Conservation (phyloP, 2,888 invertebrate species). For the Andrena minutula region DNA sequence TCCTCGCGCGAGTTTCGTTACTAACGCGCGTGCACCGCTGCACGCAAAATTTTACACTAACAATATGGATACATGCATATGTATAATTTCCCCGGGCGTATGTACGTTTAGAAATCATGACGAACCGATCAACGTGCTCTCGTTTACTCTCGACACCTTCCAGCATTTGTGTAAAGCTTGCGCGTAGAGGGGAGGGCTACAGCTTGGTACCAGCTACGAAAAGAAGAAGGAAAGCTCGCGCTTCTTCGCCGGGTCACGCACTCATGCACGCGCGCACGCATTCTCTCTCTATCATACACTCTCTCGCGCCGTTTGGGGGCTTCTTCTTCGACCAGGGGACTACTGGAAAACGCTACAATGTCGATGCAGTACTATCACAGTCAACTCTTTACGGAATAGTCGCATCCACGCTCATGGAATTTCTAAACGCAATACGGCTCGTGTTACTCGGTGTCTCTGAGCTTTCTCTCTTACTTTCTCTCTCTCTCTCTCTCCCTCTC, state of each 20-base stretch:
- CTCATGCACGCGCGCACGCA: not conserved
- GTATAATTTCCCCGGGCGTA: conserved; percentile 57
- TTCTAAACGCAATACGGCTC: conserved; percentile 65
- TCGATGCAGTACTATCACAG: conserved; percentile 71
- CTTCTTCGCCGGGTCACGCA: conserved; percentile 7
- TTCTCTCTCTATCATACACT: not conserved
- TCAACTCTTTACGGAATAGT: conserved; percentile 60
- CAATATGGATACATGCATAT: conserved; percentile 55
- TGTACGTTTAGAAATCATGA: conserved; percentile 68
- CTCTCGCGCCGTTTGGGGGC: not conserved
- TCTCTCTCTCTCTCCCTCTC: not conserved
- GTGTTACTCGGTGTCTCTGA: conserved; percentile 30
- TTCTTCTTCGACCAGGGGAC: not conserved
- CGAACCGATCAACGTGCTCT: conserved; percentile 41
- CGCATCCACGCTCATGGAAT: conserved; percentile 60
- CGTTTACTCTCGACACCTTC: conserved; percentile 15
- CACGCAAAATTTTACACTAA: conserved; percentile 31
- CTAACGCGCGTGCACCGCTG: not conserved
- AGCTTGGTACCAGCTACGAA: conserved; percentile 2
- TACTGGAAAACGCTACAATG: conserved; percentile 50
- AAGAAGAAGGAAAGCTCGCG: not conserved
- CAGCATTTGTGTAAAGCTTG: conserved; percentile 41
- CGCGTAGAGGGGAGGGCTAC: conserved; percentile 2
- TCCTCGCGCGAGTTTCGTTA: conserved; percentile 32
- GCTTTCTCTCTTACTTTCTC: conserved; percentile 4